phyloP scores from a whole-genome alignment of 2,113 vertebrate genomes.

The Ceyx cyanopectus region DNA sequence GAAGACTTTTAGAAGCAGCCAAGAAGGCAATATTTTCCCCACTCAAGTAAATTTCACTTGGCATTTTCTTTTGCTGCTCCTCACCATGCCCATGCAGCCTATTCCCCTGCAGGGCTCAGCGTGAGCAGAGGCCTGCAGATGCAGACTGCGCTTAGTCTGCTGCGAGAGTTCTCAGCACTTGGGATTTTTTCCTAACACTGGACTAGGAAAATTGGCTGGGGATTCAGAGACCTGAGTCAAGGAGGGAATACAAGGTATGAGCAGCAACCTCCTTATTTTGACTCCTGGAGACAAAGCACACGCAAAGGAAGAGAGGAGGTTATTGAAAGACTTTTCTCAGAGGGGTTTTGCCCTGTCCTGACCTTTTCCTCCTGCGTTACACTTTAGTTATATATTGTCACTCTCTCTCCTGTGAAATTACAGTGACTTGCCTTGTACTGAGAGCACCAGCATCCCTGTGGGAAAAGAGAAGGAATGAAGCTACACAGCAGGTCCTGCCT shows the following conservation, averaged over 20 bases:
- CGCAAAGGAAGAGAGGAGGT: neutral
- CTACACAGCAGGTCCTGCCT: neutral
- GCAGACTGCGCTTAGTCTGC: neutral
- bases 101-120: constrained; percentile 47
- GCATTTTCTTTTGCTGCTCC: neutral
- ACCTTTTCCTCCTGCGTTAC: neutral
- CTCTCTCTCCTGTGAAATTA: neutral
- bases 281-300: neutral
- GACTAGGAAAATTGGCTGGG: constrained; percentile 33
- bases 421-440: neutral
- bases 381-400: neutral
- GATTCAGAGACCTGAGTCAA: neutral
- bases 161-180: neutral
- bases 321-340: neutral
- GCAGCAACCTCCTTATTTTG: neutral
- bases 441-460: neutral
- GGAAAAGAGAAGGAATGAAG: neutral
- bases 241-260: neutral
- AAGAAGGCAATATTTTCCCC: constrained; percentile 1
- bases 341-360: neutral
- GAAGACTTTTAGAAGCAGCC: neutral
- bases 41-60: constrained; percentile 38
- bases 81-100: neutral
- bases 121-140: neutral
- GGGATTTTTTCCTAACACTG: neutral